Evolutionary conservation across 2,113 vertebrate species (phyloP).

Genomic region (Orthonyx spaldingii): DNA sequence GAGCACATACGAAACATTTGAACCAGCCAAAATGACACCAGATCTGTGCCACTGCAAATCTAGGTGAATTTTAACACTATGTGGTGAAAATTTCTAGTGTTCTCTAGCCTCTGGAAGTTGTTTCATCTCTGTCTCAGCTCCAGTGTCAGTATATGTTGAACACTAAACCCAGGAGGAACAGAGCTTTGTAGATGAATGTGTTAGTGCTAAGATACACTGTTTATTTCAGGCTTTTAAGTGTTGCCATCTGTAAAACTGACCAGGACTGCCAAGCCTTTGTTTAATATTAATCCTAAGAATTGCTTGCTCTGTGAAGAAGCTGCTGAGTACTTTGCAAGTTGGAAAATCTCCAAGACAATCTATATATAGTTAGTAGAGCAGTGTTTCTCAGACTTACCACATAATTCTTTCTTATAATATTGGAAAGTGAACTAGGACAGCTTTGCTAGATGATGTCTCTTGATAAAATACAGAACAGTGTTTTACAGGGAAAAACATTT

Average conservation of each 20-base stretch:
- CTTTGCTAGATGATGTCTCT: background rate
- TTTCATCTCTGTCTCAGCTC: background rate
- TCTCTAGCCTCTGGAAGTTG: background rate
- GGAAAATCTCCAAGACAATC: conserved; percentile 20
- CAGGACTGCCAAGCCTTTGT: background rate
- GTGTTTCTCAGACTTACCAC: background rate
- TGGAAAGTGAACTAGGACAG: background rate
- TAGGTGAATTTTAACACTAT: background rate
- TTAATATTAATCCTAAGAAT: background rate
- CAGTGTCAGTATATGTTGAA: background rate
- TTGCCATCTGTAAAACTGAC: conserved; percentile 8
- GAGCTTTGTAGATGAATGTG: background rate
- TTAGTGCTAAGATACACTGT: background rate
- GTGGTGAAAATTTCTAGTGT: background rate
- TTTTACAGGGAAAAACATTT: background rate
- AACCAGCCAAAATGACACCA: background rate
- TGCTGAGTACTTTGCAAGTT: conserved; percentile 21
- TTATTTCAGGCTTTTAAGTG: conserved; percentile 20
- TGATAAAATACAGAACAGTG: background rate
- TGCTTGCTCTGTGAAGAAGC: conserved; percentile 7
- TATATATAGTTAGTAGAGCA: background rate
- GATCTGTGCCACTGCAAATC: background rate
- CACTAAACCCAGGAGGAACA: background rate
- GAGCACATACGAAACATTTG: background rate
- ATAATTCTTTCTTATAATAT: background rate